Evolutionary conservation across 2,113 vertebrate genomes (phyloP), one percentile per base, ranked within the genome.

Genomic region (Blennius ocellaris): DNA sequence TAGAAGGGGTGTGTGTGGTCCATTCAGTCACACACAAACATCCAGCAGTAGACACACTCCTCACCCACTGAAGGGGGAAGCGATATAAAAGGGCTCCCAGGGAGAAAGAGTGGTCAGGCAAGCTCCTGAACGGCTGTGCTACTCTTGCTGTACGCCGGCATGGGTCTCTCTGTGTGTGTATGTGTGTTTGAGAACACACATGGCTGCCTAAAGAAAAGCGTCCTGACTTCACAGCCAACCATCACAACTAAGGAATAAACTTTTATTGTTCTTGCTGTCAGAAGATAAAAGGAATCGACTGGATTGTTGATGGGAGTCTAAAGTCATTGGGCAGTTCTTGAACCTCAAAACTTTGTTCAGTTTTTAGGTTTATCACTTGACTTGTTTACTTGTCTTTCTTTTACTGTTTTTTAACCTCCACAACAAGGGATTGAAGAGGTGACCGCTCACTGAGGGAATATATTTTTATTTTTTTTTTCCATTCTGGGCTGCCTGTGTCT

Each of bases 11-110:
- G 45, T 47, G 45, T 12, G 37, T 16, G 59, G 43, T 30, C 21
- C 21, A 30, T 30, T 30, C 21, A 30, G 21, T 2, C 21, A 30
- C 50, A 54, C 68, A 67, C 59, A 58, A 61, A 57, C 52, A 30
- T 30, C 21, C 21, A 66, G 65, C 66, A 70, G 61, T 38, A 51
- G 61, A 62, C 76, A 62, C 61, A 74, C 78, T 81, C 82, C 52
- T 70, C 52, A 36, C 66, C 75, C 79, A 14, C 77, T 45, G 81
- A 69, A 69, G 76, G 80, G 73, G 85, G 83, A 55, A 69, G 62
- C 80, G 76, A 84, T 92, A 93, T 92, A 93, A 91, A 87, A 86
- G 87, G 84, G 79, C 81, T 89, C 85, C 70, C 51, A 53, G 74
- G 77, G 86, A 90, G 85, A 77, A 69, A 55, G 69, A 73, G 73